A percentile compares a stretch with the other conserved stretches of the same genome.
Conservation (phyloP, 2,113 vertebrate genomes). For the Phyllopteryx taeniolatus region DNA sequence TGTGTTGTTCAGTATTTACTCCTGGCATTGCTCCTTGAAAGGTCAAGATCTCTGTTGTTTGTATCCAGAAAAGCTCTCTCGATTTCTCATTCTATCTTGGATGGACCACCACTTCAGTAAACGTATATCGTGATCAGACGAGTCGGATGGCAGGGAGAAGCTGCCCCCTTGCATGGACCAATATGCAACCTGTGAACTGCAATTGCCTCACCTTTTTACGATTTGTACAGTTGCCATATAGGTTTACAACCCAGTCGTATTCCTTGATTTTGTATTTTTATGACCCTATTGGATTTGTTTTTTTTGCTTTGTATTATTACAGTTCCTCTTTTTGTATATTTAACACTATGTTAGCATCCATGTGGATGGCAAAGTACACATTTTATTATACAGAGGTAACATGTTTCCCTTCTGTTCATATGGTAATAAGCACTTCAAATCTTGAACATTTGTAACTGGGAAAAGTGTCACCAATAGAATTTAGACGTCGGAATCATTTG, state of each 20-base stretch:
- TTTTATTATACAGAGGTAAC: too few species aligned
- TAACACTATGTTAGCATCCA: neutral
- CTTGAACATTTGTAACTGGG: too few species aligned
- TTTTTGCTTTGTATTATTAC: too few species aligned
- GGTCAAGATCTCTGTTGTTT: conserved; percentile 46
- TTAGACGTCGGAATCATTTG: neutral
- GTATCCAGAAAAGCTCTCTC: neutral
- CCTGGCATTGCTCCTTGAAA: conserved; percentile 8
- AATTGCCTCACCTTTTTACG: conserved; percentile 39
- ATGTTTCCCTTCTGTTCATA: too few species aligned
- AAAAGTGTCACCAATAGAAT: neutral
- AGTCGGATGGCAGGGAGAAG: conserved; percentile 52
- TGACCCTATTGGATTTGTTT: neutral
- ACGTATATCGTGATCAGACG: neutral
- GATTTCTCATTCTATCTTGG: neutral
- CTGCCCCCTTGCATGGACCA: conserved; percentile 41
- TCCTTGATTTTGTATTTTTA: neutral
- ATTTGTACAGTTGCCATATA: neutral
- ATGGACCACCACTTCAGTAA: neutral
- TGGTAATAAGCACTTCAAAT: too few species aligned
- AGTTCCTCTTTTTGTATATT: neutral
- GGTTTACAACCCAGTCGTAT: neutral
- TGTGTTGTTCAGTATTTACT: conserved; percentile 33
- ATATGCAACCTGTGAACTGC: conserved; percentile 38
- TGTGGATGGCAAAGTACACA: neutral